Base-by-base conservation (phyloP, 37 sponge, comb jelly and placozoan species). In the Aplysina aerophoba region DNA sequence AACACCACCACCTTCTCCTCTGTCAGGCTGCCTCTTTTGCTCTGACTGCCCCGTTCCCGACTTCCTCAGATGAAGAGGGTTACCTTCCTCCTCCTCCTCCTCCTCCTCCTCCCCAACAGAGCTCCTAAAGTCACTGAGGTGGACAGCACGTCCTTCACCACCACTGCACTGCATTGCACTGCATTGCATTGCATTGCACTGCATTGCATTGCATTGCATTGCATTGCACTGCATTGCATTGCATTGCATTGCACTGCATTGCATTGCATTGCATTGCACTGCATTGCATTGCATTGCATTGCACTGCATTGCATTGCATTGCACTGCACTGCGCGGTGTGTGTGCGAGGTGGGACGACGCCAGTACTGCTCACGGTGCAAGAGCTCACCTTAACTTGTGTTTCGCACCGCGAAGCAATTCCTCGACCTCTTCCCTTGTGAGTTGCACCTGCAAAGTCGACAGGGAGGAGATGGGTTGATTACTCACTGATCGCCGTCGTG, bases 341-440 rank as follows among this genome's bases (percentile, higher is more conserved):
- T n/a, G n/a, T n/a, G n/a, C n/a, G n/a, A n/a, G n/a, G n/a, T n/a
- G 38, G 58, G 73, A 40, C 73, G 19, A 61, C 61, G 25, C 34
- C 2, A 38, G 59, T 58, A 65, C 56, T 61, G 22, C 1, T 0
- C 12, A 4, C 0, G 34, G 4, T 8, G 60, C n/a, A 30, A 54
- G 57, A 1, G 58, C n/a, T 75, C 37, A 75, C 78, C 41, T 75
- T 11, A 75, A 21, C 1, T 75, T 11, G 54, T 75, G 33, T 11
- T 11, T 50, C 58, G n/a, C 64, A 24, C 61, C 66, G 28, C 41
- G 44, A 0, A 87, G 24, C 25, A 91, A 64, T 38, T 54, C 73
- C 54, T 79, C 72, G 14, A 91, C 22, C 27, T 91, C 88, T 54
- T 87, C 88, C 66, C 79, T 16, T 8, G 81, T 66, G 56, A 91